A percentile compares a stretch with the other conserved stretches of the same genome.
Evolutionary conservation across 2,797 vertebrate genomes (phyloP).

Genomic region (Microhierax caerulescens): DNA sequence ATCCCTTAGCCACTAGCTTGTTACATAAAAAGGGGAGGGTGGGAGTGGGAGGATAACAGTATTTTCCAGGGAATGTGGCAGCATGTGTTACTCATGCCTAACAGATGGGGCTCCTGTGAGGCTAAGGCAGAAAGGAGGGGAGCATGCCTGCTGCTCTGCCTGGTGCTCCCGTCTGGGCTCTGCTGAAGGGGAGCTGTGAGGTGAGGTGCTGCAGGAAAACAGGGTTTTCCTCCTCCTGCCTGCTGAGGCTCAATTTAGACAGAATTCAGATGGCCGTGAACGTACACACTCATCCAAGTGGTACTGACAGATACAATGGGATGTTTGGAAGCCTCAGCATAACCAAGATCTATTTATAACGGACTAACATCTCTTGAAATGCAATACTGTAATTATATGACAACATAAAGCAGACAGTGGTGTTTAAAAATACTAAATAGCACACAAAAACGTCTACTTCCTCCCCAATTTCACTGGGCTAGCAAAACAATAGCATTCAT

Average conservation of each 20-base stretch:
- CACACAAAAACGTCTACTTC: neutral
- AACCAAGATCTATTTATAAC: neutral
- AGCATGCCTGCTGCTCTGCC: neutral
- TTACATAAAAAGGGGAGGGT: conserved; percentile 30
- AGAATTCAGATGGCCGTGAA: neutral
- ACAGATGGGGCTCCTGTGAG: conserved; percentile 2
- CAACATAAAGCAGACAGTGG: neutral
- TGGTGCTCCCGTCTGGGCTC: neutral
- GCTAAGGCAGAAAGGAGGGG: neutral
- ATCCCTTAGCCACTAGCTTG: neutral
- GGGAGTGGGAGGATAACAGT: conserved; percentile 32
- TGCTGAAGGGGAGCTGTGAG: neutral
- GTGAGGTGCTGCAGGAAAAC: neutral
- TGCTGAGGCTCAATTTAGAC: neutral
- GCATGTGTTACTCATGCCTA: conserved; percentile 52
- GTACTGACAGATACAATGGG: neutral
- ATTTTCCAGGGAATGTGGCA: conserved; percentile 34
- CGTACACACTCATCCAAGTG: neutral
- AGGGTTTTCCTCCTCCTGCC: neutral
- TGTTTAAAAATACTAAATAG: neutral
- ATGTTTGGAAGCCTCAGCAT: neutral
- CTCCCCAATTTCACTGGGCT: neutral
- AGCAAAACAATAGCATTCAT: neutral
- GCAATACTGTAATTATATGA: neutral
- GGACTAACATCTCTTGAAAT: neutral